Evolutionary conservation across 2,113 vertebrate species (phyloP).

Genomic region (Antidorcas marsupialis): DNA sequence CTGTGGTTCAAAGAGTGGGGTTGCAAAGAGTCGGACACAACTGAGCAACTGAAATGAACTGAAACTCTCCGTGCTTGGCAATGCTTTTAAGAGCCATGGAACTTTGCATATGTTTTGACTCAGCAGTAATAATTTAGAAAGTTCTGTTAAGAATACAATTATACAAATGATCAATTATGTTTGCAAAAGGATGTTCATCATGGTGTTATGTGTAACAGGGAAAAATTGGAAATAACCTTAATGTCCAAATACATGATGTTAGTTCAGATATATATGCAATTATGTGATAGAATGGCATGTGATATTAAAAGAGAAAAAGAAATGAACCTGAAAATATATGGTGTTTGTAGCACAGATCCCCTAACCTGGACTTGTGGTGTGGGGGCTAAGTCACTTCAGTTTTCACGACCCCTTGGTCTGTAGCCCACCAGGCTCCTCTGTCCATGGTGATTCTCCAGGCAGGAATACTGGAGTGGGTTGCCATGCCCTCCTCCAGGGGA

Average conservation of each 20-base stretch:
- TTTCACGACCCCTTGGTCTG: accelerated
- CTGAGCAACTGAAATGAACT: neutral
- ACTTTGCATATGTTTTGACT: slow-evolving; percentile 17
- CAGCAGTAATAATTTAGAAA: neutral
- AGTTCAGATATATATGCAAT: neutral
- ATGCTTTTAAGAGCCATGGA: neutral
- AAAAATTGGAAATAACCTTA: neutral
- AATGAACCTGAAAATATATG: neutral
- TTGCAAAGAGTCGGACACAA: accelerated
- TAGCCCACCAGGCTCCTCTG: neutral
- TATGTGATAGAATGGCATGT: neutral
- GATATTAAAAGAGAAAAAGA: neutral
- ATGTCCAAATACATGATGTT: neutral
- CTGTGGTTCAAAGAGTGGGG: accelerated
- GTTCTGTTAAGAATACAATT: neutral
- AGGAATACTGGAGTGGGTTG: neutral
- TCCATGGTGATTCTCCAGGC: neutral
- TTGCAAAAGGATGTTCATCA: neutral
- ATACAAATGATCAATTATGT: neutral
- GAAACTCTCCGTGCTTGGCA: neutral
- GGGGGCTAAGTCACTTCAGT: neutral
- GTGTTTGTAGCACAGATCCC: neutral
- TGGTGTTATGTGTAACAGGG: neutral
- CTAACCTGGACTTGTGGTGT: neutral
- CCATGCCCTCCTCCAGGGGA: neutral